These are phyloP conservation scores for Eublepharis macularius DNA, from an alignment of 2,113 vertebrate species.

Conservation along the genomic window DNA sequence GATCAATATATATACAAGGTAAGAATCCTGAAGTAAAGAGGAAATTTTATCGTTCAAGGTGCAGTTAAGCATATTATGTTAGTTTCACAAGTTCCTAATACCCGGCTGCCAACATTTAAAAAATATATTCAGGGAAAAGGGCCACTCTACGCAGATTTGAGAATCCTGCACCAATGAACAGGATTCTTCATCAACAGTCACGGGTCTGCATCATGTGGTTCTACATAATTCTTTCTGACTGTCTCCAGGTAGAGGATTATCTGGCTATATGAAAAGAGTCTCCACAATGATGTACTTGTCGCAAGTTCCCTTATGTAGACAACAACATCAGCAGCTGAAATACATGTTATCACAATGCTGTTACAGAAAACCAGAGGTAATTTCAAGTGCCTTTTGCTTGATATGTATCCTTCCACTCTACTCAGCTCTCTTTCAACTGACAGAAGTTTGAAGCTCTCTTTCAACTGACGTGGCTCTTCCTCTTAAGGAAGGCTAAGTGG, in stretches of 20 bases:
- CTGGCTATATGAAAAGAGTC: not conserved
- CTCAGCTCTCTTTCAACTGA: too few species aligned
- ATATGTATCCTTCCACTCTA: not conserved
- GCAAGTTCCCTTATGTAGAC: too few species aligned
- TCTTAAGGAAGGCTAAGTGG: too few species aligned
- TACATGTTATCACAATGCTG: not conserved
- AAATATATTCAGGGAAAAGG: slow-evolving; percentile 11
- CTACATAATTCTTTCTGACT: not conserved
- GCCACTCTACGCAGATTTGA: too few species aligned
- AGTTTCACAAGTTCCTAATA: slow-evolving; percentile 15
- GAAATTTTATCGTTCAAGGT: not conserved
- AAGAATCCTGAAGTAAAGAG: slow-evolving; percentile 7
- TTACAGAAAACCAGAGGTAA: not conserved
- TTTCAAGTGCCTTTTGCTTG: not conserved
- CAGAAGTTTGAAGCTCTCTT: too few species aligned
- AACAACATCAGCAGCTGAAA: not conserved
- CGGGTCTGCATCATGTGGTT: slow-evolving; percentile 19
- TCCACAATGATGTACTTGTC: too few species aligned
- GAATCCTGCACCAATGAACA: slow-evolving; percentile 9
- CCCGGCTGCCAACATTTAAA: slow-evolving; percentile 4
- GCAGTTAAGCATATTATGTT: not conserved
- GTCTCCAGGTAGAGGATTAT: not conserved
- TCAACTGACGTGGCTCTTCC: too few species aligned
- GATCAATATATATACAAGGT: not conserved
- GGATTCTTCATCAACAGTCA: not conserved